A percentile compares a stretch with the other conserved stretches of the same genome.
Evolutionary conservation across 2,113 vertebrate species (phyloP).

Genomic region (Arizona elegans): DNA sequence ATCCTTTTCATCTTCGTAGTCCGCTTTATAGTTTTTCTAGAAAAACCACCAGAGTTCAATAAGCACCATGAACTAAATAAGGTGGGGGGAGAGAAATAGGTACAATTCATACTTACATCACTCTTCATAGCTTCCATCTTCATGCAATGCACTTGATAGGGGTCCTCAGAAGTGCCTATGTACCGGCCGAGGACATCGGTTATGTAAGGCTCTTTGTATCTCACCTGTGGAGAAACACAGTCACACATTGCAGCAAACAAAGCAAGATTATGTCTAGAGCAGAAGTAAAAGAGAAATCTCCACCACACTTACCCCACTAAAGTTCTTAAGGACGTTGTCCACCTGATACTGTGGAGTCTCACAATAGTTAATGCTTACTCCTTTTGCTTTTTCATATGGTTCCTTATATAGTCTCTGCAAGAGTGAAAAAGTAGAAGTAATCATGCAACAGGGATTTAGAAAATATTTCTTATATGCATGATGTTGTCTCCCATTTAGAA

Average conservation of each 20-base stretch:
- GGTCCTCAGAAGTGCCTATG: slow-evolving; percentile 89
- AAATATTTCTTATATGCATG: background rate
- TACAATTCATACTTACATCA: slow-evolving; percentile 72
- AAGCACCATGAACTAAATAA: background rate
- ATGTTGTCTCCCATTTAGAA: background rate
- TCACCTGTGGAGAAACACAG: slow-evolving; percentile 65
- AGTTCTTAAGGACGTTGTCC: slow-evolving; percentile 84
- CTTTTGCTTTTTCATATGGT: slow-evolving; percentile 84
- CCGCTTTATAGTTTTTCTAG: slow-evolving; percentile 91
- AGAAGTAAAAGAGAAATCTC: background rate
- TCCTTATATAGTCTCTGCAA: slow-evolving; percentile 91
- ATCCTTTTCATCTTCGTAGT: slow-evolving; percentile 92
- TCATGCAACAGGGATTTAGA: background rate
- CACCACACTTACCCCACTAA: slow-evolving; percentile 77
- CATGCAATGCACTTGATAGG: slow-evolving; percentile 83
- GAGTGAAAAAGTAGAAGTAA: slow-evolving; percentile 3
- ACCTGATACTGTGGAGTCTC: slow-evolving; percentile 94
- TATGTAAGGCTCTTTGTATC: slow-evolving; percentile 88
- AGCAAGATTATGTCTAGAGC: rapidly evolving
- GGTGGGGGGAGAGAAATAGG: background rate
- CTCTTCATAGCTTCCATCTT: slow-evolving; percentile 84
- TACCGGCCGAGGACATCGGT: slow-evolving; percentile 88
- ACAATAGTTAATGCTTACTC: slow-evolving; percentile 92
- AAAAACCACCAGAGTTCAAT: slow-evolving; percentile 29
- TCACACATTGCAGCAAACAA: background rate